phyloP scores from a whole-genome alignment of 2,113 vertebrate genomes.

The Zosterops pallidus region DNA sequence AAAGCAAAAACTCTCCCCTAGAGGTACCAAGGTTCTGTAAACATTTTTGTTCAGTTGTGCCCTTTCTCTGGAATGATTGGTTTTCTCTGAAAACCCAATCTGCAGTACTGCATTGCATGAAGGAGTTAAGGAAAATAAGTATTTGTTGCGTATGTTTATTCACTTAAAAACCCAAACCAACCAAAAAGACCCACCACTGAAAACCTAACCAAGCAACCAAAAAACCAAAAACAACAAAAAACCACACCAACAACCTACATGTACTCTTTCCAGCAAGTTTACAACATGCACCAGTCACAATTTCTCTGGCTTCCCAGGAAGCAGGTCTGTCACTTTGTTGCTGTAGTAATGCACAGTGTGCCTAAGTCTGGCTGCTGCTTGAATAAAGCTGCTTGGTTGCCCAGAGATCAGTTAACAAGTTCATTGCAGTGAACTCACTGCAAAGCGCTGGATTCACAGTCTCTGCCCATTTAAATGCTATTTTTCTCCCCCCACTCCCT shows the following conservation, averaged over 20 bases:
- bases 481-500: background rate
- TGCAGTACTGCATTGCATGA: background rate
- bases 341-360: background rate
- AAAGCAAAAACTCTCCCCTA: background rate
- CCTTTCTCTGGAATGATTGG: background rate
- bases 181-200: background rate
- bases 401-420: background rate
- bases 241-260: background rate
- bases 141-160: background rate
- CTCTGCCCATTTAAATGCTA: background rate
- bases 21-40: background rate
- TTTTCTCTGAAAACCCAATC: background rate
- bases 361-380: background rate
- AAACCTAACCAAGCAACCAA: background rate
- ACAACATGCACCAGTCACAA: background rate
- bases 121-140: background rate
- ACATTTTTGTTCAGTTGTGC: background rate
- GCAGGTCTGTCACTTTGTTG: background rate
- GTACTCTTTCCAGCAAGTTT: background rate
- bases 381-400: background rate
- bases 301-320: conserved; percentile 10
- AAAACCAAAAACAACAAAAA: background rate
- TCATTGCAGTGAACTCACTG: background rate
- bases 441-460: background rate
- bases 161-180: background rate